Evolutionary conservation across 2,113 vertebrate species (phyloP), one percentile per base, ranked within the genome.

Genomic region (Toxotes jaculatrix): DNA sequence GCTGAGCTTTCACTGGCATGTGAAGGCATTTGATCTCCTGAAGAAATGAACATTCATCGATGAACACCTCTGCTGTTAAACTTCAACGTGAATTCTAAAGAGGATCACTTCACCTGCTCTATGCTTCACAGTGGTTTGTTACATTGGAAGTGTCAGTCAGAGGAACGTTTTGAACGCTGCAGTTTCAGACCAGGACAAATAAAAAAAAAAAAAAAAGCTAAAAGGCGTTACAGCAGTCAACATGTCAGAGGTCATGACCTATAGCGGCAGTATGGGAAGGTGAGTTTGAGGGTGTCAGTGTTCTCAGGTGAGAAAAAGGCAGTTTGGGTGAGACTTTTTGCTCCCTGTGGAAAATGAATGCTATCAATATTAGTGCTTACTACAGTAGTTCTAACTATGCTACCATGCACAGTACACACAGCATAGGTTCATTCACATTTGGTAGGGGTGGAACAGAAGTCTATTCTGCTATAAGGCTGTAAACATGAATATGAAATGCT

Each of bases 391-490:
- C 55, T 70, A 70, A 45, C 53, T 63, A 74, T 80, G 81, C 76
- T 78, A 89, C 64, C 78, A 77, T 67, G 85, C 80, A 80, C 51
- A 74, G 72, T 56, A 83, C 79, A 74, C 74, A 90, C 83, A 80
- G 64, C 82, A 69, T 49, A 51, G 74, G 71, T 80, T 82, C 75
- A 85, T 93, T 94, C 93, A 94, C 91, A 94, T 93, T 90, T 84
- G 62, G 63, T 86, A 82, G 86, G 79, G 86, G 77, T 85, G 79
- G 73, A 78, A 85, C 82, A 79, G 64, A 85, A 85, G 23, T 80
- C 69, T 78, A 68, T 83, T 74, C 82, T 86, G 74, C 69, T 86
- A 67, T 79, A 76, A 84, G 51, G 78, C 86, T 85, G 90, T 90
- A 93, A 93, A 93, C 86, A 84, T 65, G 70, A 27, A 84, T 42